phyloP scores from a whole-genome alignment of 2,113 vertebrate species.

The Nicator chloris region DNA sequence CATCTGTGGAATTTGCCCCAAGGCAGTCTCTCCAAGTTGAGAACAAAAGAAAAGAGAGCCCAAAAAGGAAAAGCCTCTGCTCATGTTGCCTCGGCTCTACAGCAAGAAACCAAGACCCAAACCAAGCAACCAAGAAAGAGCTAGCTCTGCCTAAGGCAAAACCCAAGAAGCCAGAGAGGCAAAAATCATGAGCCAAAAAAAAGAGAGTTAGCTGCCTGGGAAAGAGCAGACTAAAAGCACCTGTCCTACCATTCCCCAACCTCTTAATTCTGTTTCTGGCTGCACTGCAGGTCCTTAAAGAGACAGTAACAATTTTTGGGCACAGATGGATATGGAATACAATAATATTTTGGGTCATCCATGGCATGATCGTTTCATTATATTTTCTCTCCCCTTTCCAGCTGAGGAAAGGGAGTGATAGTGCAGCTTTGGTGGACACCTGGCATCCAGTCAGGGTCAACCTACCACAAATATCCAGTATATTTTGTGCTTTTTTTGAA shows the following conservation, averaged over 20 bases:
- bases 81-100: neutral
- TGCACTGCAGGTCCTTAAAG: neutral
- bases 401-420: neutral
- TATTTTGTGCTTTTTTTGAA: neutral
- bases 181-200: neutral
- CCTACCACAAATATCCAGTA: neutral
- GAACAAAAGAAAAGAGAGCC: neutral
- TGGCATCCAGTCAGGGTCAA: neutral
- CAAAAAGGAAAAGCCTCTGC: neutral
- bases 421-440: neutral
- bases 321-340: neutral
- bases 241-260: neutral
- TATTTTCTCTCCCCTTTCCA: neutral
- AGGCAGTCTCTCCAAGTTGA: neutral
- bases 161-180: neutral
- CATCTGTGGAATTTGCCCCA: neutral
- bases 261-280: neutral
- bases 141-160: neutral
- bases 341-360: neutral
- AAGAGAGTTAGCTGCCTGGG: neutral
- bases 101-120: neutral
- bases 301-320: neutral
- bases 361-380: neutral
- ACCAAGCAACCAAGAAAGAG: neutral
- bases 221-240: neutral